phyloP scores from a whole-genome alignment of 2,113 vertebrate species.

The Poeciliopsis occidentalis region DNA sequence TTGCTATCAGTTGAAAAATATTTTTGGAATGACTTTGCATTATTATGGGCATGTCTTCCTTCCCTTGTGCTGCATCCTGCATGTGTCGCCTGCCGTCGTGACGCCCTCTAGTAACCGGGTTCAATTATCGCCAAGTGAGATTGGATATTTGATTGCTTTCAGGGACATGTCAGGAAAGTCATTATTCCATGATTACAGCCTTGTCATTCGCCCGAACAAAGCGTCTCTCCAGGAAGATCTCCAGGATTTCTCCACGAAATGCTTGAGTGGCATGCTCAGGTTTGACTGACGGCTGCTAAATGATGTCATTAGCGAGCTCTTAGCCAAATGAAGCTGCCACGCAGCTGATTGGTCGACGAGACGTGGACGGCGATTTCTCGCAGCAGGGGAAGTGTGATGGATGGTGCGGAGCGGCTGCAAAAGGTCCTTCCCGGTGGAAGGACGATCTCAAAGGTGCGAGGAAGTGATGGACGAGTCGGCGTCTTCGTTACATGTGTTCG shows the following conservation, averaged over 20 bases:
- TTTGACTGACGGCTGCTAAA: constrained; percentile 67
- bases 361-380: constrained; percentile 46
- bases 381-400: constrained; percentile 37
- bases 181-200: constrained; percentile 60
- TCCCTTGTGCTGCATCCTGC: not conserved
- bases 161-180: constrained; percentile 44
- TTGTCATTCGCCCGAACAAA: constrained; percentile 49
- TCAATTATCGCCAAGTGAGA: constrained; percentile 39
- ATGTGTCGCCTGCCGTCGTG: constrained; percentile 1
- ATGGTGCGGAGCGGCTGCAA: constrained; percentile 15
- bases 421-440: constrained; percentile 36
- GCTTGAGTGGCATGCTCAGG: constrained; percentile 30
- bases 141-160: constrained; percentile 63
- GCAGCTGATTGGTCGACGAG: constrained; percentile 39
- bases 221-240: constrained; percentile 24
- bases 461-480: constrained; percentile 9
- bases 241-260: constrained; percentile 27
- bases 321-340: constrained; percentile 50
- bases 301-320: constrained; percentile 58
- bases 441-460: constrained; percentile 8
- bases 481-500: constrained; percentile 25
- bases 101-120: not conserved
- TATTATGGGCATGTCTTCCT: not conserved
- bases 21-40: not conserved
- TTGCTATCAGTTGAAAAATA: not conserved